Base-by-base conservation (phyloP, 2,113 vertebrate species). In the Apaloderma vittatum region DNA sequence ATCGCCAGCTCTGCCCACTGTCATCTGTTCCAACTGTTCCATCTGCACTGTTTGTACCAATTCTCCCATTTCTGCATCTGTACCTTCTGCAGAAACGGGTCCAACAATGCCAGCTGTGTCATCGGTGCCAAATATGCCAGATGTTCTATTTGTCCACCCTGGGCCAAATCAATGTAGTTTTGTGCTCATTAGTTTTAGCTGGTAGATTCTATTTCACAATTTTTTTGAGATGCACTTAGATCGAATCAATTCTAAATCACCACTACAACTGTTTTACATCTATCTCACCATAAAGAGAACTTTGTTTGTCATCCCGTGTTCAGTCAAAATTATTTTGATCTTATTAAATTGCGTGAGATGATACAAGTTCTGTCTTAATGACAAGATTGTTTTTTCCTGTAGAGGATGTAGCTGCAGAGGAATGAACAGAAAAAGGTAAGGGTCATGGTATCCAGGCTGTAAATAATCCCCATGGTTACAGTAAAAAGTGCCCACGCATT, bases 111-210 rank as follows among this genome's bases (percentile, higher is more conserved):
- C 98, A 98, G 98, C 98, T 98, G 98, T 98, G 98, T 98, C 98
- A 97, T 98, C 98, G 96, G 98, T 99, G 99, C 99, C 99, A 99
- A 99, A 98, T 98, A 98, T 98, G 98, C 99, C 99, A 99, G 99
- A 99, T 99, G 99, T 99, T 99, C 98, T 98, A 99, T 99, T 99
- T 99, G 99, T 99, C 99, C 98, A 99, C 99, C 99, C 98, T 97
- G 87, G 99, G 99, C 99, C 99, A 99, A 99, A 99, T 99, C 98
- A 99, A 99, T 99, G 98, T 98, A 98, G 98, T 98, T 99, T 98
- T 98, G 98, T 98, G 98, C 99, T 99, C 99, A 99, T 99, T 99
- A 99, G 99, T 99, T 99, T 98, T 98, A 98, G 98, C 98, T 98
- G 98, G 98, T 98, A 99, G 99, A 99, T 98, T 99, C 98, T 98